Conservation (phyloP, 2,888 invertebrate species). For the Sialis lutaria region DNA sequence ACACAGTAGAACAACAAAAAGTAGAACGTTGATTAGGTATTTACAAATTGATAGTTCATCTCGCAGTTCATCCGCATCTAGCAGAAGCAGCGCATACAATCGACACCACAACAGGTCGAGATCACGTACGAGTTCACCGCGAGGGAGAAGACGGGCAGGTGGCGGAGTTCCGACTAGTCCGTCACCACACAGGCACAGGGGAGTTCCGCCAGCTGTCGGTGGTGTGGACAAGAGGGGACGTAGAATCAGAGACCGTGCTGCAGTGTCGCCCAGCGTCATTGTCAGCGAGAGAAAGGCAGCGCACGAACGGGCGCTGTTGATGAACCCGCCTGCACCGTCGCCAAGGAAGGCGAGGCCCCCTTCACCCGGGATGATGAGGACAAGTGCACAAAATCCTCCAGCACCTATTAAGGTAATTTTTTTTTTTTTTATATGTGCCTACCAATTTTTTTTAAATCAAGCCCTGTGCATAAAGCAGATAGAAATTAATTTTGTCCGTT, state of each 20-base stretch:
- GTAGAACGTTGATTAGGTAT: too few species aligned
- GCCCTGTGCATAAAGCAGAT: too few species aligned
- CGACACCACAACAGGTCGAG: conserved; percentile 35
- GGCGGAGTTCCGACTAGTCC: conserved; percentile 6
- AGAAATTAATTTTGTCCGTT: too few species aligned
- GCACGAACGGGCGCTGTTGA: conserved; percentile 46
- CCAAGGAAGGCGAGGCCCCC: conserved; percentile 28
- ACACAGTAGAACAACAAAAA: too few species aligned
- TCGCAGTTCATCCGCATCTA: conserved; percentile 21
- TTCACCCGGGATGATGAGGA: conserved; percentile 27
- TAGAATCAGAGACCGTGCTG: conserved; percentile 19
- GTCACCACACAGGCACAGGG: conserved; percentile 20
- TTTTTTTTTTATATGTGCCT: not conserved
- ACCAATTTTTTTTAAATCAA: too few species aligned
- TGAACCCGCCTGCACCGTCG: conserved; percentile 59
- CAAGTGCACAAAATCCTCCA: conserved; percentile 39
- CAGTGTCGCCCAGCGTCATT: conserved; percentile 43
- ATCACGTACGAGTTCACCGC: conserved; percentile 22
- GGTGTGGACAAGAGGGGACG: conserved; percentile 8
- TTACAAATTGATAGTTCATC: conserved; percentile 17
- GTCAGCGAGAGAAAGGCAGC: conserved; percentile 44
- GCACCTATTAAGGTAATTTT: conserved; percentile 24
- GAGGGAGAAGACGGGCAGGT: not conserved
- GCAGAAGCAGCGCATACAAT: conserved; percentile 13
- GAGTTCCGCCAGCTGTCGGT: conserved; percentile 13